Evolutionary conservation across 2,113 vertebrate species (phyloP), one percentile per base, ranked within the genome.

Genomic region (Turnix velox): DNA sequence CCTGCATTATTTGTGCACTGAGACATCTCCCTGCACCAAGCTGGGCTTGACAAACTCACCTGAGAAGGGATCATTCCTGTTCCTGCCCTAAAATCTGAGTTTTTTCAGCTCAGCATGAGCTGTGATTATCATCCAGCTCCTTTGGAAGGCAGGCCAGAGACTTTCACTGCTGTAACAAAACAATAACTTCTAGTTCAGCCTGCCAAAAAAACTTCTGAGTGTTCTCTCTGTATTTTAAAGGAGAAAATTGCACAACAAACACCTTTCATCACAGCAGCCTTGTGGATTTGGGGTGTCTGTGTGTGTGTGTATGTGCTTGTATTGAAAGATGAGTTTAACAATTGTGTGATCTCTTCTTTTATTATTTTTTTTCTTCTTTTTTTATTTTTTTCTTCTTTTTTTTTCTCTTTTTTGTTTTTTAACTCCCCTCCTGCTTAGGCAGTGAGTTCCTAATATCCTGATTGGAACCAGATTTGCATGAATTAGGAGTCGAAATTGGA

Each of bases 391-490:
- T 93, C 92, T 87, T 31, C 33, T 52, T 35, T 28, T 63, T 67
- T 72, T 45, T 22, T 19, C 37, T 37, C 20, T 22, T 22, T 33
- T 39, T 27, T 59, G 16, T 42, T 39, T 23, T 66, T 46, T 8
- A 35, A 18, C 46, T 94, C 33, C 15, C 68, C 93, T 93, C 94
- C 84, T 96, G 98, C 97, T 98, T 97, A 97, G 97, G 96, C 95
- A 94, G 98, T 98, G 98, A 98, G 98, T 94, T 96, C 90, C 96
- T 97, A 97, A 95, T 97, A 96, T 97, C 96, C 96, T 98, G 98
- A 98, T 98, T 98, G 96, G 98, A 99, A 99, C 97, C 98, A 99
- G 98, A 98, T 98, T 97, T 98, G 96, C 97, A 97, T 97, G 97
- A 98, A 98, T 97, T 96, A 96, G 95, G 96, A 97, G 94, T 96